Evolutionary conservation across 1,140 invertebrate species (phyloP).

Genomic region (Acromyrmex heyeri): DNA sequence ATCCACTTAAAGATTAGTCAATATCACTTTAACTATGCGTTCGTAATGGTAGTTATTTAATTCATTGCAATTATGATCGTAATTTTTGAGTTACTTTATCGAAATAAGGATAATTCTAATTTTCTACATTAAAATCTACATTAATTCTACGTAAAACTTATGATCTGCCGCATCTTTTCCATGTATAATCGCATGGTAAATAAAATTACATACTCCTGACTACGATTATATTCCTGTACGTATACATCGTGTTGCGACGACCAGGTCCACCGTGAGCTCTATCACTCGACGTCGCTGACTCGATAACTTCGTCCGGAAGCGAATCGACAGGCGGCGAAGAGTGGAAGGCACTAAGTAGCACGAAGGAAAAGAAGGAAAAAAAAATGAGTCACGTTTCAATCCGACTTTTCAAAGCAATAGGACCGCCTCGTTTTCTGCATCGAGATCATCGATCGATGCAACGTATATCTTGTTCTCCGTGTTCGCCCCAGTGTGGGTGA

Average conservation of each 20-base stretch:
- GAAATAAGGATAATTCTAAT: too few relatives aligned
- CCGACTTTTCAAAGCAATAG: slow-evolving; percentile 29
- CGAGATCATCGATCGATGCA: slow-evolving; percentile 35
- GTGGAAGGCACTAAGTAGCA: slow-evolving; percentile 26
- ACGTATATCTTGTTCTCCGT: slow-evolving; percentile 12
- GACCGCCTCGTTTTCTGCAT: not conserved
- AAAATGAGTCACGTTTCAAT: slow-evolving; percentile 42
- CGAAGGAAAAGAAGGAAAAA: not conserved
- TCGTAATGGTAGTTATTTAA: not conserved
- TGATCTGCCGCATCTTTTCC: not conserved
- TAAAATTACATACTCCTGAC: not conserved
- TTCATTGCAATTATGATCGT: not conserved
- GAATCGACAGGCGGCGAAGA: slow-evolving; percentile 13
- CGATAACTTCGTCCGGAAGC: slow-evolving; percentile 11
- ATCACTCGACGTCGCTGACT: slow-evolving; percentile 14
- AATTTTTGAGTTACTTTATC: not conserved
- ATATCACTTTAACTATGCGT: not conserved
- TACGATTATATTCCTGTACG: not conserved
- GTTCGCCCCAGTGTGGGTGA: not conserved
- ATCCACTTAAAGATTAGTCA: not conserved
- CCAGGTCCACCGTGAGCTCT: not conserved
- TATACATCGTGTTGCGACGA: not conserved
- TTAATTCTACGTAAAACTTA: not conserved
- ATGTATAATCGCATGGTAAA: not conserved
- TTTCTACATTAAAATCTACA: slow-evolving; percentile 3